Conservation (phyloP, 2,113 vertebrate genomes). For the Camarhynchus parvulus region DNA sequence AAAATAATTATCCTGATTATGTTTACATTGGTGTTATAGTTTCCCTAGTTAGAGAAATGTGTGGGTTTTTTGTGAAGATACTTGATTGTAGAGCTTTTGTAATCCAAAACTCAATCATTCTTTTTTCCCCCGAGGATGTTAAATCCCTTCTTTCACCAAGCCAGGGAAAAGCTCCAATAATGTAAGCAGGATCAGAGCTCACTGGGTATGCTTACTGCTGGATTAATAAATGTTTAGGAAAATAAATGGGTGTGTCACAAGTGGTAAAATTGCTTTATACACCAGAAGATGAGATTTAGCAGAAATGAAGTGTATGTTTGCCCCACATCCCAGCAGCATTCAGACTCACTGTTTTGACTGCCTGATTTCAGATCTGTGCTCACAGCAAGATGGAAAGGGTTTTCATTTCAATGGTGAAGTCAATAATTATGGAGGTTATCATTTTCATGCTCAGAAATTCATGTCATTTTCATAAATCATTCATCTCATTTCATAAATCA, state of each 20-base stretch:
- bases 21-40: background rate
- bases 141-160: background rate
- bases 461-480: constrained; percentile 74
- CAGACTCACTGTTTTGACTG: background rate
- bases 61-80: background rate
- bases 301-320: background rate
- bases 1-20: background rate
- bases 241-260: background rate
- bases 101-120: background rate
- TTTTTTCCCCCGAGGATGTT: background rate
- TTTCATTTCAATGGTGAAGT: constrained; percentile 4
- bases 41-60: background rate
- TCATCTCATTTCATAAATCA: constrained; percentile 79
- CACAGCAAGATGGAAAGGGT: background rate
- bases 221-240: background rate
- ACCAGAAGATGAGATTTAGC: background rate
- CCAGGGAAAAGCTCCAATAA: background rate
- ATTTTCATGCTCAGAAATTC: constrained; percentile 75
- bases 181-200: background rate
- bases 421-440: constrained; percentile 59
- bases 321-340: background rate
- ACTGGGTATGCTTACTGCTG: background rate
- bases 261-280: background rate
- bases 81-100: background rate
- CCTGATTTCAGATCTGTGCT: background rate